These are phyloP conservation scores for Meganola albula DNA, from an alignment of 2,888 invertebrate genomes.

Conservation along the genomic window DNA sequence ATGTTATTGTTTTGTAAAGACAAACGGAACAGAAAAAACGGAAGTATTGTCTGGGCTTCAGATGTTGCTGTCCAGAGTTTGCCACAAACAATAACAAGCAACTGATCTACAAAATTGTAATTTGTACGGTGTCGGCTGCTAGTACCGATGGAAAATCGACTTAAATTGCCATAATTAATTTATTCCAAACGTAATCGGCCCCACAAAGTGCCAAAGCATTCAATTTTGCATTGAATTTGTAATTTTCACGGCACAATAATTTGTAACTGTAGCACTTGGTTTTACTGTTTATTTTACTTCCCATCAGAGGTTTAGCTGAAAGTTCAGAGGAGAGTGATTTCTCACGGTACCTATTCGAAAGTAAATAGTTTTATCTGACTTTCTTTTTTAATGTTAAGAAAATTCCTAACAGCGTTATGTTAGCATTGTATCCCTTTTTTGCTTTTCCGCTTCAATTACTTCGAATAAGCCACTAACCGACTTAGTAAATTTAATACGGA, in stretches of 20 bases:
- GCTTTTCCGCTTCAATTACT: slow-evolving; percentile 27
- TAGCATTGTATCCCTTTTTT: slow-evolving; percentile 22
- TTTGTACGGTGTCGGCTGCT: slow-evolving; percentile 57
- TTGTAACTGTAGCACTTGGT: slow-evolving; percentile 65
- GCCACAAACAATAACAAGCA: slow-evolving; percentile 44
- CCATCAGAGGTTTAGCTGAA: slow-evolving; percentile 36
- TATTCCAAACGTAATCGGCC: slow-evolving; percentile 68
- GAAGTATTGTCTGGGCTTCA: no score
- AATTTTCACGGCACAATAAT: slow-evolving; percentile 75
- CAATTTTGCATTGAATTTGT: slow-evolving; percentile 71
- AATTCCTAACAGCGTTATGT: slow-evolving; percentile 31
- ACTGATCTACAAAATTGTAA: slow-evolving; percentile 55
- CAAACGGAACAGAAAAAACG: no score
- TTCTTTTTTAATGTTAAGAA: slow-evolving; percentile 50
- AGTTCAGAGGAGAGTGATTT: slow-evolving; percentile 50
- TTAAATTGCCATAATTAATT: slow-evolving; percentile 71
- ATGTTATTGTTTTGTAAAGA: no score
- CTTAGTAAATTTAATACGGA: no score
- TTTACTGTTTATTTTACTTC: slow-evolving; percentile 57
- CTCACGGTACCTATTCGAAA: slow-evolving; percentile 68
- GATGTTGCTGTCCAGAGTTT: no score
- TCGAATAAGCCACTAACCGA: no score
- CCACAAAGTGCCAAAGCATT: slow-evolving; percentile 61
- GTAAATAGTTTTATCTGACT: slow-evolving; percentile 53
- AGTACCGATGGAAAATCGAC: slow-evolving; percentile 60